phyloP scores from a whole-genome alignment of 2,797 vertebrate species.

The Tokudaia muenninki region DNA sequence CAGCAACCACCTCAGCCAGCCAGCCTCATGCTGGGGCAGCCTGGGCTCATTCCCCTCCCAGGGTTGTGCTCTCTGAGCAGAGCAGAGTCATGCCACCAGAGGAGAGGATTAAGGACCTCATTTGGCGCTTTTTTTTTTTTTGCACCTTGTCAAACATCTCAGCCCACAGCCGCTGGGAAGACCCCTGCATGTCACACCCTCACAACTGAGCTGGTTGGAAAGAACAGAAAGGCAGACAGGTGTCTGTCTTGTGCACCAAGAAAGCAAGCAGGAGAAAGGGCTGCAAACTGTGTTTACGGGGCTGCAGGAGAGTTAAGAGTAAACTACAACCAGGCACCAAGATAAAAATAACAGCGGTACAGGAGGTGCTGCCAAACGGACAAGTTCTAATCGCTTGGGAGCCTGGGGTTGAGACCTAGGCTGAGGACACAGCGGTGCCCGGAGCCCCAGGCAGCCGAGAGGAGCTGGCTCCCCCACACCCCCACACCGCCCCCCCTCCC shows the following conservation, averaged over 20 bases:
- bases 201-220: neutral
- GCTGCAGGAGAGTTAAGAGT: constrained; percentile 27
- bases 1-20: neutral
- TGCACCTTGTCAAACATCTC: neutral
- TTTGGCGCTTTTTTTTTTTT: neutral
- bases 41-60: neutral
- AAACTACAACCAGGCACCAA: constrained; percentile 4
- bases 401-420: neutral
- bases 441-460: accelerated
- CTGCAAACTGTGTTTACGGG: neutral
- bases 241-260: neutral
- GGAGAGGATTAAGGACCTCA: neutral
- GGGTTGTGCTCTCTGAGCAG: neutral
- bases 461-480: neutral
- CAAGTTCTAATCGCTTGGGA: neutral
- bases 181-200: neutral
- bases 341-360: constrained; percentile 76
- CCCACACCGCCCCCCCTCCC: no score
- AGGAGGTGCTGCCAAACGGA: constrained; percentile 67
- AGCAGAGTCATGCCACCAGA: neutral
- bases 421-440: neutral
- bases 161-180: neutral
- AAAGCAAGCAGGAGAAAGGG: neutral
- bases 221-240: neutral
- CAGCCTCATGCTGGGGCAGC: accelerated